Evolutionary conservation across 1,140 invertebrate species (phyloP).

Genomic region (Cotesia chilonis): DNA sequence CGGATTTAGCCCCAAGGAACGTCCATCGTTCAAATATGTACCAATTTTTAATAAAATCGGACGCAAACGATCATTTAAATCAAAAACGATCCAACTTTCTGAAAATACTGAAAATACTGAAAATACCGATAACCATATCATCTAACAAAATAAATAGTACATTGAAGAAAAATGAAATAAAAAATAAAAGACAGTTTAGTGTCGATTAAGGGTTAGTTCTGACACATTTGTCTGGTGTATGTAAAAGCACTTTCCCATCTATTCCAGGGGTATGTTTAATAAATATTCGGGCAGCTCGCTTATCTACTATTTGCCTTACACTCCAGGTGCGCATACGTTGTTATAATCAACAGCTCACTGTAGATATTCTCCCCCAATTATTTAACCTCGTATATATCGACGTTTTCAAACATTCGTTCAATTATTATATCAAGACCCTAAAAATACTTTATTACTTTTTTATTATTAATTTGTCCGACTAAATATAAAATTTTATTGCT

Average conservation of each 20-base stretch:
- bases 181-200: neutral
- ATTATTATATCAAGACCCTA: neutral
- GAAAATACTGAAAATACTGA: no score
- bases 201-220: neutral
- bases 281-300: neutral
- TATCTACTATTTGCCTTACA: slow-evolving; percentile 26
- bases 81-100: no score
- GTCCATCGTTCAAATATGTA: no score
- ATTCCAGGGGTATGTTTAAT: slow-evolving; percentile 16
- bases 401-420: neutral
- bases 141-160: neutral
- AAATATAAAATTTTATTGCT: no score
- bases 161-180: neutral
- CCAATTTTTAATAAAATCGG: no score
- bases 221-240: neutral
- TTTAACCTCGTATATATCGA: neutral
- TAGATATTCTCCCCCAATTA: slow-evolving; percentile 8
- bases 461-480: no score
- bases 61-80: no score
- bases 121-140: no score
- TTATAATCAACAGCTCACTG: slow-evolving; percentile 18
- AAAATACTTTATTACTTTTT: no score
- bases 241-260: neutral
- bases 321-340: slow-evolving; percentile 25
- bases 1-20: no score